phyloP scores from a whole-genome alignment of 2,888 invertebrate genomes.

The Mythimna pallens region DNA sequence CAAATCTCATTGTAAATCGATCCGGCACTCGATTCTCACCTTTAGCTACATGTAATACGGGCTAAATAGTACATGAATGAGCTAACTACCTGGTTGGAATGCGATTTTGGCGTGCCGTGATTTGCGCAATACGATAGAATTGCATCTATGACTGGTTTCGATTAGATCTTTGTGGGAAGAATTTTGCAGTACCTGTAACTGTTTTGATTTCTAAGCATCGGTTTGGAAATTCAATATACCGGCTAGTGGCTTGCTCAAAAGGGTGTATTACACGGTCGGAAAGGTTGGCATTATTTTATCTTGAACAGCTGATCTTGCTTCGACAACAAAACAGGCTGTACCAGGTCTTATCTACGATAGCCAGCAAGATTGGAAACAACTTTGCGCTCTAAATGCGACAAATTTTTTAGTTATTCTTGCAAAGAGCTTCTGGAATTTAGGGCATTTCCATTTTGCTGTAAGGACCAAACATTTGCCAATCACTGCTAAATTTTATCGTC shows the following conservation, averaged over 20 bases:
- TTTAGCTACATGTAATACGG: conserved; percentile 55
- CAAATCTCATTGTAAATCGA: conserved; percentile 59
- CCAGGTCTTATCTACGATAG: conserved; percentile 22
- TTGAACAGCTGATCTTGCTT: conserved; percentile 39
- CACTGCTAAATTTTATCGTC: background rate
- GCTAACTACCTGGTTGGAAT: conserved; percentile 69
- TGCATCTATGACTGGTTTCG: conserved; percentile 74
- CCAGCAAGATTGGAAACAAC: conserved; percentile 7
- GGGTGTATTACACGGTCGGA: conserved; percentile 17
- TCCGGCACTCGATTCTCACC: conserved; percentile 57
- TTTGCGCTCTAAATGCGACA: conserved; percentile 1
- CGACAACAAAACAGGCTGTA: conserved; percentile 18
- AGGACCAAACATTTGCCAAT: background rate
- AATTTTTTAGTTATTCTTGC: background rate
- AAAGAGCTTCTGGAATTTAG: background rate
- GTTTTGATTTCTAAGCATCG: conserved; percentile 52
- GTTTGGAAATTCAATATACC: conserved; percentile 37
- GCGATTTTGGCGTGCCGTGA: conserved; percentile 72
- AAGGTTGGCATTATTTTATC: conserved; percentile 33
- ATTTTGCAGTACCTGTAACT: conserved; percentile 59
- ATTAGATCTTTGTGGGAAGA: conserved; percentile 75
- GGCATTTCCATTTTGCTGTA: background rate
- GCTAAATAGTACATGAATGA: conserved; percentile 51
- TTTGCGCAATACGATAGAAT: conserved; percentile 76
- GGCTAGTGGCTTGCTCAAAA: conserved; percentile 24